These are phyloP conservation scores for Hirtodrosophila confusa DNA, from an alignment of 2,888 invertebrate species.

Conservation along the genomic window DNA sequence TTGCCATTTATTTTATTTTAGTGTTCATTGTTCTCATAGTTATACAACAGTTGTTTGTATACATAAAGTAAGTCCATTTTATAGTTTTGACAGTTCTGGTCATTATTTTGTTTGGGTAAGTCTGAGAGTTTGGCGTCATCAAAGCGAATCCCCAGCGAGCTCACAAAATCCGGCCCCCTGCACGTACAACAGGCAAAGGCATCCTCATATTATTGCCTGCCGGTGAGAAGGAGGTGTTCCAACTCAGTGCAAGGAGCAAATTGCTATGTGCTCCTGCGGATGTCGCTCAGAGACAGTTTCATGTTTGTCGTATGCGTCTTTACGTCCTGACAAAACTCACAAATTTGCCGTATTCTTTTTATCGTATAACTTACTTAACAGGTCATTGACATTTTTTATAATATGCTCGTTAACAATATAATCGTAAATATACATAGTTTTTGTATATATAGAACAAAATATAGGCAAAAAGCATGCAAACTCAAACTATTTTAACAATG, in stretches of 20 bases:
- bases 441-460: constrained; percentile 42
- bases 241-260: constrained; percentile 23
- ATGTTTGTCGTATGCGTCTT: constrained; percentile 2
- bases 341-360: constrained; percentile 23
- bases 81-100: constrained; percentile 52
- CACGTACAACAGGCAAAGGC: constrained; percentile 59
- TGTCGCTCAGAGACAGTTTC: constrained; percentile 25
- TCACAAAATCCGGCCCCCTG: constrained; percentile 51
- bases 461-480: constrained; percentile 68
- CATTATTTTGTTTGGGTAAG: constrained; percentile 43
- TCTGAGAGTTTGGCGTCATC: constrained; percentile 49
- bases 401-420: constrained; percentile 73
- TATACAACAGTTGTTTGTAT: constrained; percentile 50
- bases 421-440: constrained; percentile 43
- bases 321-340: constrained; percentile 39
- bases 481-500: constrained; percentile 76
- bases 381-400: constrained; percentile 64
- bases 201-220: constrained; percentile 65
- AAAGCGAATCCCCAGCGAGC: constrained; percentile 30
- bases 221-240: constrained; percentile 26
- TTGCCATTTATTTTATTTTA: constrained; percentile 70
- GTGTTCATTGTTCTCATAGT: constrained; percentile 48
- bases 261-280: constrained; percentile 35
- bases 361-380: constrained; percentile 35
- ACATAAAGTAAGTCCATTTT: constrained; percentile 36